These are phyloP conservation scores for Agrypnia vestita DNA, from an alignment of 1,140 invertebrate genomes.

Conservation along the genomic window DNA sequence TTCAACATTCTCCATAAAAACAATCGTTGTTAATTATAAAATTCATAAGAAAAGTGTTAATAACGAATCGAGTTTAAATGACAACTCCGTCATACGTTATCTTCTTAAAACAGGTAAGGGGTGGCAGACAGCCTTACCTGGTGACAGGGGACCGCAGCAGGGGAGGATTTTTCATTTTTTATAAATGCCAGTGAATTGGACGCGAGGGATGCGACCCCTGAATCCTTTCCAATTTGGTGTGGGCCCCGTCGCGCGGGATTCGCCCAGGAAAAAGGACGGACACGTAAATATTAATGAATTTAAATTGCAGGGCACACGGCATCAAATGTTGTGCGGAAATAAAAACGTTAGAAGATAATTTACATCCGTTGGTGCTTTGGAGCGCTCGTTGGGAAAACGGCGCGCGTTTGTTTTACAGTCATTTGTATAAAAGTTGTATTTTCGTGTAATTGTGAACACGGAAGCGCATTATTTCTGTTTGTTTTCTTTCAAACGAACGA, in stretches of 20 bases:
- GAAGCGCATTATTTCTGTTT: too few relatives aligned
- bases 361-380: neutral
- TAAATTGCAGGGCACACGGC: slow-evolving; percentile 50
- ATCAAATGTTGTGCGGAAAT: slow-evolving; percentile 18
- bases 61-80: too few relatives aligned
- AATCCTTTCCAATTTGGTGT: slow-evolving; percentile 56
- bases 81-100: too few relatives aligned
- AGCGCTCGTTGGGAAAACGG: neutral
- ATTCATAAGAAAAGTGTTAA: too few relatives aligned
- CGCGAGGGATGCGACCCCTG: slow-evolving; percentile 48
- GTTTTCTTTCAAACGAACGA: too few relatives aligned
- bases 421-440: too few relatives aligned
- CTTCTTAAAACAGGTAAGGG: too few relatives aligned
- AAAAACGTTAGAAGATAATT: slow-evolving; percentile 20
- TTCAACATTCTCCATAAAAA: too few relatives aligned
- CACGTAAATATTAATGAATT: slow-evolving; percentile 59
- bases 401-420: too few relatives aligned
- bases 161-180: slow-evolving; percentile 4
- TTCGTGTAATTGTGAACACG: too few relatives aligned
- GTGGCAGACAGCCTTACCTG: neutral
- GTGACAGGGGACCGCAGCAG: slow-evolving; percentile 9
- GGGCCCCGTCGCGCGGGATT: slow-evolving; percentile 38
- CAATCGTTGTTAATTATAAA: too few relatives aligned
- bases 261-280: slow-evolving; percentile 39
- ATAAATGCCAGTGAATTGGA: slow-evolving; percentile 34